Base-by-base conservation (phyloP, 2,888 invertebrate species). In the Escarpia spicata region DNA sequence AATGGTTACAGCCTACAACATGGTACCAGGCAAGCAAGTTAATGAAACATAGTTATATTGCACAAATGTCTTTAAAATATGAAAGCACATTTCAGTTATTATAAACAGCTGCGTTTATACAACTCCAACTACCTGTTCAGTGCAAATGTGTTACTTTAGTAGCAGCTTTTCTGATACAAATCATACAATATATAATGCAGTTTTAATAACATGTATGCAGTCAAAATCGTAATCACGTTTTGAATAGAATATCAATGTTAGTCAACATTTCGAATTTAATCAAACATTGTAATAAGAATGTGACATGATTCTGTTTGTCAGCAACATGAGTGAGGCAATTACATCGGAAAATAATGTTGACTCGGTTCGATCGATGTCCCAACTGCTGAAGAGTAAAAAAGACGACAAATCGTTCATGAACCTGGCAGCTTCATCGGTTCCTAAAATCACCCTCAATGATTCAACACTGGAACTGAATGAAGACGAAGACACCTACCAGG, bases 301-400 rank as follows among this genome's bases (percentile, higher is more conserved):
- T 75, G 75, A 26, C 4, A 75, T 26, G 52, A 26, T 75, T 75
- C 75, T 75, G 75, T 75, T 75, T 75, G 26, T 19, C 26, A 75
- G 75, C 75, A 75, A 75, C 75, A 75, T 75, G 75, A 75, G 75
- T 75, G 75, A 75, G 75, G 26, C n/a, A n/a, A 75, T 75, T 26
- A 75, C 75, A 75, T 26, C 75, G 6, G 75, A 75, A 75, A 75
- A 75, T n/a, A 75, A 75, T 26, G n/a, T 75, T n/a, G 75, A 75
- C 75, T 75, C 75, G 6, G 75, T 75, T 15, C 75, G 75, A n/a
- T 75, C 75, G 26, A 75, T 75, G 75, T 75, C 75, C 6, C 75
- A 75, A 75, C 75, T 75, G 75, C 26, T 75, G 26, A 75, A 75
- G 75, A 75, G 75, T 75, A 75, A 75, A 75, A 75, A 75, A 75